phyloP scores from a whole-genome alignment of 2,888 invertebrate genomes.

The Argyra leucocephala region DNA sequence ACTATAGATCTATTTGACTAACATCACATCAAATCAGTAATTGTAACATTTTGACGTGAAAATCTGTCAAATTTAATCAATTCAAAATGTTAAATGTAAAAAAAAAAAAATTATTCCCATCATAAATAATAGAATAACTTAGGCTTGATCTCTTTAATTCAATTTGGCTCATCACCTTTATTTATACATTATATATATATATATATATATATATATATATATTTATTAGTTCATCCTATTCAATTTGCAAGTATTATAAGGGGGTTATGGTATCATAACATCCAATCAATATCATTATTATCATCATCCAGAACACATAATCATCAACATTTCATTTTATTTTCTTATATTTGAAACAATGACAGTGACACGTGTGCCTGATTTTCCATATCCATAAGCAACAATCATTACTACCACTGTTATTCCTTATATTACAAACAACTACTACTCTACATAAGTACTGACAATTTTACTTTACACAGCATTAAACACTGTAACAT shows the following conservation, averaged over 20 bases:
- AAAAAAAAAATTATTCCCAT: not conserved
- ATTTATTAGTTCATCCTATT: no score
- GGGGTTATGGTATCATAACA: not conserved
- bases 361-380: not conserved
- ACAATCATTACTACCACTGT: not conserved
- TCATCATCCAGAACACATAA: no score
- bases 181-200: no score
- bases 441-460: not conserved
- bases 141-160: not conserved
- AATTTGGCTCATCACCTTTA: not conserved
- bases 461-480: no score
- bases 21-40: no score
- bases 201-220: no score
- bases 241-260: no score
- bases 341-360: not conserved
- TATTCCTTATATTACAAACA: not conserved
- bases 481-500: no score
- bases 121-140: not conserved
- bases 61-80: slow-evolving; percentile 2
- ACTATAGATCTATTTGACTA: no score
- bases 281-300: not conserved
- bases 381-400: not conserved
- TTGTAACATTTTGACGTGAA: not conserved
- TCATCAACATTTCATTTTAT: not conserved
- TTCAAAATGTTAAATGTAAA: not conserved